Conservation (phyloP, 2,888 invertebrate genomes). For the Petrolisthes manimaculis region DNA sequence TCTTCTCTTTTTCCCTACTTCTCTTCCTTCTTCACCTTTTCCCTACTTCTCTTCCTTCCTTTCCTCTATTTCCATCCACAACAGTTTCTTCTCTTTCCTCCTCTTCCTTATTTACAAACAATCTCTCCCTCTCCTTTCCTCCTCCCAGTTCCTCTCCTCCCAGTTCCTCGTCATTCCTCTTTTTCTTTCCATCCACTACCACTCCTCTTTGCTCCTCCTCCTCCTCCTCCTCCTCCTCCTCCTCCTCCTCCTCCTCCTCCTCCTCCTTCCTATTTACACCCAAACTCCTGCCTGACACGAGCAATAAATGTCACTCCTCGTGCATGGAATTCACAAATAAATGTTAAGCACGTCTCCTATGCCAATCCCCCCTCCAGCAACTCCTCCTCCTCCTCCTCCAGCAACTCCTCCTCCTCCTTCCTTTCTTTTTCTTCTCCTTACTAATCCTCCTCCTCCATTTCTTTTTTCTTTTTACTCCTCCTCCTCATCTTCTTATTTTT, state of each 20-base stretch:
- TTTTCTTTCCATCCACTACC: too few relatives aligned
- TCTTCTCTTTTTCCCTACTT: background rate
- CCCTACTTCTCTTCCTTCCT: background rate
- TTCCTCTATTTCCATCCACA: background rate
- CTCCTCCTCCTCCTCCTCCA: background rate
- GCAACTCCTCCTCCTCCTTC: too few relatives aligned
- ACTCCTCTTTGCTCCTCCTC: background rate
- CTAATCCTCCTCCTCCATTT: background rate
- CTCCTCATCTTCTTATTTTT: background rate
- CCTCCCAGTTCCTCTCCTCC: background rate
- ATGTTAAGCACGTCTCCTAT: conserved; percentile 10
- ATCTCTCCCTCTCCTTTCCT: background rate
- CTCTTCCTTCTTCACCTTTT: background rate
- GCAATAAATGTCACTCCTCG: conserved; percentile 5
- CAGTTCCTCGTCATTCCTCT: background rate
- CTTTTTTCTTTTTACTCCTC: background rate
- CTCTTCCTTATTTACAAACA: background rate
- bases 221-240: background rate
- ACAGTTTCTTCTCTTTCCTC: too few relatives aligned
- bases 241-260: conserved; percentile 5
- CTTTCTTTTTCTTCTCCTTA: background rate
- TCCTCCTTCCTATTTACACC: conserved; percentile 15
- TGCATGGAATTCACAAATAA: conserved; percentile 12
- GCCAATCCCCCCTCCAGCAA: conserved; percentile 3
- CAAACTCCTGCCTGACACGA: conserved; percentile 11